Evolutionary conservation across 2,113 vertebrate genomes (phyloP).

Genomic region (Bothrops jararaca): DNA sequence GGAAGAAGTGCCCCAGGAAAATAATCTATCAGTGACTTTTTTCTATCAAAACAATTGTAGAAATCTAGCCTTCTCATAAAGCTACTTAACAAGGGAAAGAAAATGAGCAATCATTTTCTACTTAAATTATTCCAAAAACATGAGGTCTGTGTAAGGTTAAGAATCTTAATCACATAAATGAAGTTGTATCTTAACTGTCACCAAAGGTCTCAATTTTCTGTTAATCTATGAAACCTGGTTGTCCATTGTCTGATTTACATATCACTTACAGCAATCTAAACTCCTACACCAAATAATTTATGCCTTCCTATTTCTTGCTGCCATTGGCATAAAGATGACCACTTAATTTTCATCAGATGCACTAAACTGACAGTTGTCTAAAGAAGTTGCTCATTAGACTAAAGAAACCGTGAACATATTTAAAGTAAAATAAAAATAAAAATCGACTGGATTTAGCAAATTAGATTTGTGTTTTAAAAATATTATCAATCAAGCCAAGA

Average conservation of each 20-base stretch:
- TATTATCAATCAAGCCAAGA: background rate
- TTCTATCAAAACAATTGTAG: background rate
- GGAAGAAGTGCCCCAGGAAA: background rate
- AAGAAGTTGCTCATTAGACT: constrained; percentile 28
- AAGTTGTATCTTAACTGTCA: background rate
- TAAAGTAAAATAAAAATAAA: background rate
- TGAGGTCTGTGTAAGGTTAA: background rate
- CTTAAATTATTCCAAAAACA: background rate
- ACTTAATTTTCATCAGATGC: constrained; percentile 15
- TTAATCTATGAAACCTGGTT: background rate
- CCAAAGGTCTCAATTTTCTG: background rate
- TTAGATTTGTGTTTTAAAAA: background rate
- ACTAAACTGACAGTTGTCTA: background rate
- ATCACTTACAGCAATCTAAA: background rate
- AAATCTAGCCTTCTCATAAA: background rate
- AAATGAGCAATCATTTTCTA: background rate
- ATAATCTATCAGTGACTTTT: background rate
- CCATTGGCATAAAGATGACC: constrained; percentile 9
- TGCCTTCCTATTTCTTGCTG: background rate
- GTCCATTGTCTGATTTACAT: background rate
- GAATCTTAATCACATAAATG: background rate
- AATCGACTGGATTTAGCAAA: constrained; percentile 9
- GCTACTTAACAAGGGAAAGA: background rate
- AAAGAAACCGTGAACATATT: background rate
- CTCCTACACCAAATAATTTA: background rate